Conservation (phyloP, 2,888 invertebrate species). For the Drosophila tanythrix region DNA sequence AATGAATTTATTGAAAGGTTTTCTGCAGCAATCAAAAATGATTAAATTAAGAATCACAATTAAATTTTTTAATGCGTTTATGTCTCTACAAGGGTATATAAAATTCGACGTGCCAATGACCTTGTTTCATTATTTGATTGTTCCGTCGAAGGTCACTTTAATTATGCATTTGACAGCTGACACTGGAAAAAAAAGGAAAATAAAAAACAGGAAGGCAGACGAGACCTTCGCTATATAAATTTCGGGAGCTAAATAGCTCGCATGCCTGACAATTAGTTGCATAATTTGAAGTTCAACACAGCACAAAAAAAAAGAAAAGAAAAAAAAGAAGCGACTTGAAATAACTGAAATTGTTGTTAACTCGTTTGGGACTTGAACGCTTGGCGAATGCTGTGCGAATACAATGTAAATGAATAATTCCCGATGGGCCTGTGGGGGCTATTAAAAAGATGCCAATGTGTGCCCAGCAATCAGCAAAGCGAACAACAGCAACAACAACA, state of each 20-base stretch:
- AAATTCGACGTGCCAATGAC: not conserved
- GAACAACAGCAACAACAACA: slow-evolving; percentile 1
- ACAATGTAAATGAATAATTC: slow-evolving; percentile 79
- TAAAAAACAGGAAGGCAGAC: not conserved
- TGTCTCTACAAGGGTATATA: not conserved
- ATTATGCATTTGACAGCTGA: slow-evolving; percentile 79
- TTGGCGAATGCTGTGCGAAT: slow-evolving; percentile 22
- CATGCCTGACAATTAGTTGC: slow-evolving; percentile 78
- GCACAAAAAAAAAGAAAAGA: slow-evolving; percentile 9
- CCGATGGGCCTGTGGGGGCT: slow-evolving; percentile 73
- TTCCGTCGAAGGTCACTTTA: slow-evolving; percentile 63
- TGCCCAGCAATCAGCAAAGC: slow-evolving; percentile 61
- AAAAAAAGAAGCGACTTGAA: slow-evolving; percentile 28
- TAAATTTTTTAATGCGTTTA: not conserved
- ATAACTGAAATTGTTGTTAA: slow-evolving; percentile 72
- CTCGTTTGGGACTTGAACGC: slow-evolving; percentile 36
- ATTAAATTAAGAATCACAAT: not conserved
- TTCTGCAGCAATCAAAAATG: not conserved
- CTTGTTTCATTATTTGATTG: slow-evolving; percentile 26
- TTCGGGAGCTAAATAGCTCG: slow-evolving; percentile 60
- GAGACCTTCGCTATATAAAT: slow-evolving; percentile 16
- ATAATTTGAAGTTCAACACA: slow-evolving; percentile 55
- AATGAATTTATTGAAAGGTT: not conserved
- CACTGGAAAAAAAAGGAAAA: slow-evolving; percentile 5
- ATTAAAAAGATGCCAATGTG: slow-evolving; percentile 78